Conservation (phyloP, 1,140 invertebrate genomes). For the Plodia interpunctella region DNA sequence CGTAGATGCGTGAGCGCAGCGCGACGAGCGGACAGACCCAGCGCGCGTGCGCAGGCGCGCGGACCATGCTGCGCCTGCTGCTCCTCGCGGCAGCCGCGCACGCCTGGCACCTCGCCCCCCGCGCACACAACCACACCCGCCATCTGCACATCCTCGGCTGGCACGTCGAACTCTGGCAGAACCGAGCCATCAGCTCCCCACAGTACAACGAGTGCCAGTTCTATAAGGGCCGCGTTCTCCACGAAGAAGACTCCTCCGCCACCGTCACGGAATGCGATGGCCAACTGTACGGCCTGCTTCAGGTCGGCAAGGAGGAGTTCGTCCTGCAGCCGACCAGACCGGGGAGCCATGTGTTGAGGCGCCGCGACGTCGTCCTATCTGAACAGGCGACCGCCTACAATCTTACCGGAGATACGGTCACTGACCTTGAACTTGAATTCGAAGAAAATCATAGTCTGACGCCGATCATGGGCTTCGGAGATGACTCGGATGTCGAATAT, state of each 20-base stretch:
- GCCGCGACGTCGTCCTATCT: constrained; percentile 53
- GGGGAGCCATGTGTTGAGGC: constrained; percentile 47
- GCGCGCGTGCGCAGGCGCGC: constrained; percentile 59
- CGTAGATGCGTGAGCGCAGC: constrained; percentile 67
- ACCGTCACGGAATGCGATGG: constrained; percentile 65
- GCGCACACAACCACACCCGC: constrained; percentile 30
- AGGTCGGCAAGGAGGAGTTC: constrained; percentile 58
- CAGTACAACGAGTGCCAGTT: constrained; percentile 66
- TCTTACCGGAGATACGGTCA: constrained; percentile 60
- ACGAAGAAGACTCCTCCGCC: constrained; percentile 47
- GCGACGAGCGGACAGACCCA: constrained; percentile 31
- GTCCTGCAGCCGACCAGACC: constrained; percentile 52
- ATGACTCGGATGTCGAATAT: constrained; percentile 41
- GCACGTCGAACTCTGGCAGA: constrained; percentile 61
- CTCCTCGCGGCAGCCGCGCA: constrained; percentile 35
- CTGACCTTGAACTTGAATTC: constrained; percentile 64
- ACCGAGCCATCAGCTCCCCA: constrained; percentile 59
- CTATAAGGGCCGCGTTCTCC: constrained; percentile 54
- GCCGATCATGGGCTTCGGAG: constrained; percentile 39
- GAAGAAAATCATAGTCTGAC: constrained; percentile 39
- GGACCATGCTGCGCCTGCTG: constrained; percentile 66
- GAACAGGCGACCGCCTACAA: constrained; percentile 51
- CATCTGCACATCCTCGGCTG: constrained; percentile 59
- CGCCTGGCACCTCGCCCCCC: constrained; percentile 38
- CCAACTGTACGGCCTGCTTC: constrained; percentile 59